Base-by-base conservation (phyloP, 2,113 vertebrate genomes). In the Takifugu flavidus region DNA sequence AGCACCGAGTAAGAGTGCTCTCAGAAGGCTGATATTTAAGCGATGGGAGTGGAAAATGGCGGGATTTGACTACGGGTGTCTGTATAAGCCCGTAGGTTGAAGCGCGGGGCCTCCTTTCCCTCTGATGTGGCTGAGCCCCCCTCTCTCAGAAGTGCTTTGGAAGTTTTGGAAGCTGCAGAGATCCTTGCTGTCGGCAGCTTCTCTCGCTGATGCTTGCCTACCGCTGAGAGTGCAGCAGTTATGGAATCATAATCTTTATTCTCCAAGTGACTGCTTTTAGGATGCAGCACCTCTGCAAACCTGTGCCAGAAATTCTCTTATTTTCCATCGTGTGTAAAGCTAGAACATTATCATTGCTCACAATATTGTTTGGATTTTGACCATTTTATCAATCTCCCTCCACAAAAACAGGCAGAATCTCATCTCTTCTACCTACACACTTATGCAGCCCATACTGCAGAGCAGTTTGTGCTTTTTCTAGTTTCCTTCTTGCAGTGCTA, bases 21-120 rank as follows among this genome's bases (percentile, higher is more conserved):
- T 56, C 67, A 31, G 43, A 69, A 79, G 56, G 65, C 63, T 67
- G 64, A 77, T 75, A 80, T 80, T 82, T 83, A 80, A 83, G 74
- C 76, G 73, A 45, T 71, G 72, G 59, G 62, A 25, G 51, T 78
- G 50, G 70, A 78, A 81, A 79, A 78, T 77, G 70, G 61, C 55
- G 31, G 13, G 62, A 69, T 77, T 82, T 78, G 59, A 42, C 62
- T 63, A 25, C 43, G 49, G 62, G 61, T 78, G 66, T 77, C 64
- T 65, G 39, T 31, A 53, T 68, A 74, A 79, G 66, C 70, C 74
- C 78, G 67, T 56, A 58, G 64, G 65, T 72, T 74, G 75, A 59
- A 74, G 67, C 56, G 76, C 60, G 13, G 1, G 62, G 57, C 56
- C 62, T 62, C 67, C 49, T 46, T 61, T 59, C 31, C 49, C 7